A percentile compares a stretch with the other conserved stretches of the same genome.
Evolutionary conservation across 2,888 invertebrate species (phyloP).

Genomic region (Siphlonurus alternatus): DNA sequence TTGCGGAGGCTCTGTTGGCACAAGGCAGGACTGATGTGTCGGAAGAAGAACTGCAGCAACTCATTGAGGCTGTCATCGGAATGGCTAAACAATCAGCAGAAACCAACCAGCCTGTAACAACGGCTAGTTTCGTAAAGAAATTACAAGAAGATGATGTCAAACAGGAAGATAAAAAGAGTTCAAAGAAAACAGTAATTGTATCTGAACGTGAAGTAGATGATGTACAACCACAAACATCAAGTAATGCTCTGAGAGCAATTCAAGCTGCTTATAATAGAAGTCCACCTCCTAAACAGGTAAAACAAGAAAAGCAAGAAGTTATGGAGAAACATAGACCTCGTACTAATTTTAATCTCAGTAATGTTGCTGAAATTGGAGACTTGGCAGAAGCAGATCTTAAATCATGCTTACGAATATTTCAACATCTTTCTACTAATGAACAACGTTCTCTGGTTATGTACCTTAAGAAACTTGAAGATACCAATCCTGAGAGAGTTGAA

Average conservation of each 20-base stretch:
- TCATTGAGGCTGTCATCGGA: constrained; percentile 62
- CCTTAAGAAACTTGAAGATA: constrained; percentile 60
- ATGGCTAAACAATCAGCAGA: constrained; percentile 4
- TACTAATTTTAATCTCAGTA: neutral
- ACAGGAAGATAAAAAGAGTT: neutral
- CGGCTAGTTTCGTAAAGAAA: neutral
- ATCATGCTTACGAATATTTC: constrained; percentile 61
- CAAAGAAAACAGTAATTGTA: neutral
- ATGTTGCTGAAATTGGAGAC: constrained; percentile 40
- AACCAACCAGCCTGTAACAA: neutral
- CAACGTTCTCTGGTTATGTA: constrained; percentile 69
- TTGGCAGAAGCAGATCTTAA: constrained; percentile 66
- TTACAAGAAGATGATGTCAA: neutral
- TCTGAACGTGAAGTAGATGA: neutral
- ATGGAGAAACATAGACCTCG: neutral
- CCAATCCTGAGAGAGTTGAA: constrained; percentile 61
- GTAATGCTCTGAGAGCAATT: neutral
- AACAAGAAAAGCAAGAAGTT: too few relatives aligned
- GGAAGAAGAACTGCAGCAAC: constrained; percentile 56
- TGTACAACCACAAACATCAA: neutral
- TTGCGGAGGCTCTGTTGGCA: constrained; percentile 58
- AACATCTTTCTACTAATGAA: constrained; percentile 61
- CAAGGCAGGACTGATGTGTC: constrained; percentile 70
- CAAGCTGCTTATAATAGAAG: neutral
- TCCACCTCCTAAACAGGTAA: neutral